Base-by-base conservation (phyloP, 1,140 invertebrate genomes). In the Laodelphax striatellus region DNA sequence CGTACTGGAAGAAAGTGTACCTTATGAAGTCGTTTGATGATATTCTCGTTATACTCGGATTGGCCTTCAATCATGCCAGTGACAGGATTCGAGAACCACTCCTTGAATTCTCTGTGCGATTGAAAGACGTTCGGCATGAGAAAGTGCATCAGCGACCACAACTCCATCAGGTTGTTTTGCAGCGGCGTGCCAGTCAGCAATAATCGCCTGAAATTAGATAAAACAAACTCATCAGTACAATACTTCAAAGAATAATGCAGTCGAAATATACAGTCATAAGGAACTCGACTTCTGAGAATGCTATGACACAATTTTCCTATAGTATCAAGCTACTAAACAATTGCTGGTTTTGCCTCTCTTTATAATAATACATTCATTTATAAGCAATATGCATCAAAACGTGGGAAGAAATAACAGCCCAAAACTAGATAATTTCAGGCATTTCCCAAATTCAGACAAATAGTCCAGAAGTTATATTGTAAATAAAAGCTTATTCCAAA, bases 61-160 rank as follows among this genome's bases (percentile, higher is more conserved):
- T 88, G 92, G 59, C 95, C 97, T 76, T 98, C 97, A 63, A 97
- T 94, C 92, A 98, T 99, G 57, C 94, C 94, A 57, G 92, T 94
- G 17, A 98, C 87, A 0, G 97, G 96, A 77, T 97, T 97, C 52
- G 91, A 92, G 79, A 99, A 99, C 97, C 97, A 99, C 75, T 98
- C 95, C 73, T 95, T 94, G 69, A 92, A 98, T 74, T 98, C 94
- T 54, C 86, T 80, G 76, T 99, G 96, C 19, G 95, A 98, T 67
- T 95, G 90, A 79, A 99, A 99, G 60, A 99, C 91, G 76, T 96
- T 87, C 46, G 97, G 97, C 97, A 99, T 99, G 9, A 99, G 80
- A 77, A 99, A 99, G 78, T 99, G 97, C 94, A 99, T 97, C 13
- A 99, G 75, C 5, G 97, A 98, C 97, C 97, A 99, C 56, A 99